Percentiles rank a stretch among this genome's conserved stretches.
Evolutionary conservation across 2,888 invertebrate species (phyloP).

Genomic region (Ophion costatus): DNA sequence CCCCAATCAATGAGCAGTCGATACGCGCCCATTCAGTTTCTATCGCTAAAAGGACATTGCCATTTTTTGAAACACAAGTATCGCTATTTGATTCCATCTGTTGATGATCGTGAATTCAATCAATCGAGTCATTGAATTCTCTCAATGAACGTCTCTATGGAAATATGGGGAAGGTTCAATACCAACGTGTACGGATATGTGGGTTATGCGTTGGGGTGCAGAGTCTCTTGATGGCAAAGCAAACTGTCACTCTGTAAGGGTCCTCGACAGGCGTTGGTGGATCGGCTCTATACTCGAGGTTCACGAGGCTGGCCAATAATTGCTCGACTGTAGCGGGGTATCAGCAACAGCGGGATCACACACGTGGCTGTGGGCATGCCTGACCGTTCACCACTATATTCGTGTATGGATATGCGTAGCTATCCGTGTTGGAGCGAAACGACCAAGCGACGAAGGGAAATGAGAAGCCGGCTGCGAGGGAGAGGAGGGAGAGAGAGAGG

Average conservation of each 20-base stretch:
- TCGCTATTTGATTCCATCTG: neutral
- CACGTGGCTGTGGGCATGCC: conserved; percentile 62
- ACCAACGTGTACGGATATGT: conserved; percentile 18
- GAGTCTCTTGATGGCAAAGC: conserved; percentile 62
- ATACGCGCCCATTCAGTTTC: neutral
- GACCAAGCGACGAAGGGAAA: conserved; percentile 42
- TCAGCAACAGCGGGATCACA: conserved; percentile 63
- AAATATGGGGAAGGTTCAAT: conserved; percentile 18
- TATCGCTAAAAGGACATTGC: neutral
- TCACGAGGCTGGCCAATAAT: conserved; percentile 65
- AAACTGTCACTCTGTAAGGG: conserved; percentile 65
- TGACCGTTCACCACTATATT: conserved; percentile 54
- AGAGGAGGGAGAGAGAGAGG: conserved; percentile 58
- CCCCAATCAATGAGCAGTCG: neutral
- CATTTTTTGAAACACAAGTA: conserved; percentile 22
- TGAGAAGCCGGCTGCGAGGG: conserved; percentile 51
- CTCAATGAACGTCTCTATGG: conserved; percentile 11
- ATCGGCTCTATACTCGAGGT: conserved; percentile 62
- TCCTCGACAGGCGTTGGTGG: conserved; percentile 67
- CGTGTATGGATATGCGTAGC: conserved; percentile 18
- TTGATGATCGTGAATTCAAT: conserved; percentile 48
- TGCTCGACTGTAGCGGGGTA: conserved; percentile 61
- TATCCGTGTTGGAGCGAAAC: conserved; percentile 30
- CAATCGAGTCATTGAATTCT: conserved; percentile 41
- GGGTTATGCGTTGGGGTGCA: neutral